Percentiles rank a stretch among this genome's conserved stretches.
phyloP scores from a whole-genome alignment of 1,140 invertebrate species.

The Mylabris phalerata region DNA sequence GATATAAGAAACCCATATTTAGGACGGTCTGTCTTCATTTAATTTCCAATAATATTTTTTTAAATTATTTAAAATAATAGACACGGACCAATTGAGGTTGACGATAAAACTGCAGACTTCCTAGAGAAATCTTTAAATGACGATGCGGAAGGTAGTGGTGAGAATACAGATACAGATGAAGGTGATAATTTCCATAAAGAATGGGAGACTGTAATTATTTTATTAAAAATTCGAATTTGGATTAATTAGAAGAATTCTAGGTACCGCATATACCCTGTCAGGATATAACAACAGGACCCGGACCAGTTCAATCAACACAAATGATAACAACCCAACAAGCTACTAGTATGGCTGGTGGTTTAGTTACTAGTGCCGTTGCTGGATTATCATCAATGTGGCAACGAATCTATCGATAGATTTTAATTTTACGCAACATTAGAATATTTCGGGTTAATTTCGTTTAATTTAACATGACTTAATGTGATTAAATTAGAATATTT shows the following conservation, averaged over 20 bases:
- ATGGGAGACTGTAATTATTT: conserved; percentile 58
- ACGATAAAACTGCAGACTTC: conserved; percentile 45
- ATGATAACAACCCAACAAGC: conserved; percentile 50
- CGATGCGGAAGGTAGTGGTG: conserved; percentile 51
- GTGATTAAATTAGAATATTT: too few species aligned
- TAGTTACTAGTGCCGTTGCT: conserved; percentile 61
- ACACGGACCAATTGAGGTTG: conserved; percentile 52
- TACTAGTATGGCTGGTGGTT: conserved; percentile 53
- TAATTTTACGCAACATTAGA: conserved; percentile 17
- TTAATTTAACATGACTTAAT: too few species aligned
- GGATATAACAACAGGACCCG: conserved; percentile 41
- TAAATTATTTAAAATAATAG: conserved; percentile 35
- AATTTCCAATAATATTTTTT: not conserved
- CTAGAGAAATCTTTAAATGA: conserved; percentile 55
- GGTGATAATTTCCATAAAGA: conserved; percentile 56
- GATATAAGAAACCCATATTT: conserved; percentile 59
- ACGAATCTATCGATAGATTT: conserved; percentile 51
- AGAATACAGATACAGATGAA: conserved; percentile 62
- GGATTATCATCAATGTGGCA: conserved; percentile 63
- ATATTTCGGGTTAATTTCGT: not conserved
- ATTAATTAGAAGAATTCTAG: conserved; percentile 31
- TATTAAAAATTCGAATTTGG: not conserved
- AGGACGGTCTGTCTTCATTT: conserved; percentile 51
- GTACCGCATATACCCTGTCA: conserved; percentile 51
- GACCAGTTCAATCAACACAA: conserved; percentile 32